Evolutionary conservation across 2,113 vertebrate species (phyloP).

Genomic region (Myotis brandtii): DNA sequence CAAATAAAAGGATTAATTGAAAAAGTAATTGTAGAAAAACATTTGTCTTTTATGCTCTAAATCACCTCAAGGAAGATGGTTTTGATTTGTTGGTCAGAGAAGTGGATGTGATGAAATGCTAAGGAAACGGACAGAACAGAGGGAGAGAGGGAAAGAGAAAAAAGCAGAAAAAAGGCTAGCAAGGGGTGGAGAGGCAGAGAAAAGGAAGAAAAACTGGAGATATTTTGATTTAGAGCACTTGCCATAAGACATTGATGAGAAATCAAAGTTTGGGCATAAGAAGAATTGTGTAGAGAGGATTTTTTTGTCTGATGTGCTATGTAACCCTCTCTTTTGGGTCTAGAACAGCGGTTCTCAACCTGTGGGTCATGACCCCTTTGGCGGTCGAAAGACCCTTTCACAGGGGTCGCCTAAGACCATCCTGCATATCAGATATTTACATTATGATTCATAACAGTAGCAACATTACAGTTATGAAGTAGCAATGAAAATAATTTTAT

Average conservation of each 20-base stretch:
- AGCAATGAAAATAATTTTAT: too few relatives aligned
- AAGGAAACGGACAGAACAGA: neutral
- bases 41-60: neutral
- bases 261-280: neutral
- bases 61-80: neutral
- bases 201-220: neutral
- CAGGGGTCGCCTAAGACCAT: too few relatives aligned
- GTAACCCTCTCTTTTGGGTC: neutral
- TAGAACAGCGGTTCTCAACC: neutral
- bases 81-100: conserved; percentile 4
- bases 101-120: neutral
- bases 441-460: too few relatives aligned
- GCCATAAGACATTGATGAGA: neutral
- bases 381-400: too few relatives aligned
- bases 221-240: neutral
- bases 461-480: too few relatives aligned
- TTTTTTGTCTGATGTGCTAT: neutral
- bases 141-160: neutral
- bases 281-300: neutral
- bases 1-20: neutral
- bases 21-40: neutral
- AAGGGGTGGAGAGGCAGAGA: neutral
- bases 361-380: too few relatives aligned
- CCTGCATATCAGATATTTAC: too few relatives aligned
- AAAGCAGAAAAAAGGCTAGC: neutral